phyloP scores from a whole-genome alignment of 2,797 vertebrate species.

The Hippopotamyrus pictus region DNA sequence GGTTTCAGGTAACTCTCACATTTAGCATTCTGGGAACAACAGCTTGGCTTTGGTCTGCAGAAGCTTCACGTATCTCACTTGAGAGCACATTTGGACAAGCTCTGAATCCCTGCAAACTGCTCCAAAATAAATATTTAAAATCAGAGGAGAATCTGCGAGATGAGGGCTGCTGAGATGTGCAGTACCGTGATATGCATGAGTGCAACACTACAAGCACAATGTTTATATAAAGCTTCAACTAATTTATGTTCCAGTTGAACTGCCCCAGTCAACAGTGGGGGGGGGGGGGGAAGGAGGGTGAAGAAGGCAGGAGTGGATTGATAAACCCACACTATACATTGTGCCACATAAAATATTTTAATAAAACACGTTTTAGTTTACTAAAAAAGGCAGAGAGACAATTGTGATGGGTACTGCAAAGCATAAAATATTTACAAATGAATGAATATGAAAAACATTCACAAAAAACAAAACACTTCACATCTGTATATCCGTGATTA shows the following conservation, averaged over 20 bases:
- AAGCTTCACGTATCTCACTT: neutral
- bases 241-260: neutral
- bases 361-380: neutral
- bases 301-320: neutral
- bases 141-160: neutral
- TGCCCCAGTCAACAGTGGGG: neutral
- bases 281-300: neutral
- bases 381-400: neutral
- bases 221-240: neutral
- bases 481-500: neutral
- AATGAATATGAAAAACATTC: neutral
- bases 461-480: neutral
- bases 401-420: neutral
- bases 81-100: neutral
- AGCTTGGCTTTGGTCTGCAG: neutral
- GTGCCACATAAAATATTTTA: constrained; percentile 9
- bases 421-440: constrained; percentile 20
- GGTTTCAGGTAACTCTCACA: neutral
- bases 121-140: neutral
- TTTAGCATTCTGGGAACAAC: neutral
- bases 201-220: neutral
- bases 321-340: neutral
- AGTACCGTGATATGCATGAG: neutral
- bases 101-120: neutral
- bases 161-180: neutral